These are phyloP conservation scores for Desmodus rotundus DNA, from an alignment of 2,113 vertebrate genomes.

Conservation along the genomic window DNA sequence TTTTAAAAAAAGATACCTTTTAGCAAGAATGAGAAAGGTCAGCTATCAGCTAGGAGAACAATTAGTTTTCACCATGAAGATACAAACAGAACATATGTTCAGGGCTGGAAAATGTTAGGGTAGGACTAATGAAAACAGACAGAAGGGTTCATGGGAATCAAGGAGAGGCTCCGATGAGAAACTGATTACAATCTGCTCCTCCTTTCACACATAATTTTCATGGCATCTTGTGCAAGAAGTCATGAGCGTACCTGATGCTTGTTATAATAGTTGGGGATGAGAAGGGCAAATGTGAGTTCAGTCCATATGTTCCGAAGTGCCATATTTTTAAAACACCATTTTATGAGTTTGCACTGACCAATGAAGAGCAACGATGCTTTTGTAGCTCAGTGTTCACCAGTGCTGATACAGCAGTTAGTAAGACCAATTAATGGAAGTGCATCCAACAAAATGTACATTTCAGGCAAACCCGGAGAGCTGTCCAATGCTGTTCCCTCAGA, in stretches of 20 bases:
- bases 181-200: background rate
- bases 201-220: background rate
- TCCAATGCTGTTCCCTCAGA: background rate
- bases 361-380: background rate
- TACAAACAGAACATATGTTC: background rate
- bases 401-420: background rate
- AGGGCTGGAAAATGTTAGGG: background rate
- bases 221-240: background rate
- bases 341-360: background rate
- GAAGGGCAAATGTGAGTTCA: background rate
- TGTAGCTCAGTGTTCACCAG: background rate
- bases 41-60: background rate
- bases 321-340: background rate
- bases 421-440: background rate
- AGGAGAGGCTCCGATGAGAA: background rate
- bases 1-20: slow-evolving; percentile 62
- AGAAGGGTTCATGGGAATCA: background rate
- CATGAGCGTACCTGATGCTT: background rate
- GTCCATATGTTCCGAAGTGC: background rate
- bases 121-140: background rate
- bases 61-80: background rate
- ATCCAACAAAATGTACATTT: background rate
- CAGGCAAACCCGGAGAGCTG: background rate
- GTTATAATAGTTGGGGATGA: background rate
- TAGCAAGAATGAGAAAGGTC: slow-evolving; percentile 28